Percentiles rank a stretch among this genome's conserved stretches.
These are phyloP conservation scores for Lampris incognitus DNA, from an alignment of 2,113 vertebrate genomes.

Conservation along the genomic window DNA sequence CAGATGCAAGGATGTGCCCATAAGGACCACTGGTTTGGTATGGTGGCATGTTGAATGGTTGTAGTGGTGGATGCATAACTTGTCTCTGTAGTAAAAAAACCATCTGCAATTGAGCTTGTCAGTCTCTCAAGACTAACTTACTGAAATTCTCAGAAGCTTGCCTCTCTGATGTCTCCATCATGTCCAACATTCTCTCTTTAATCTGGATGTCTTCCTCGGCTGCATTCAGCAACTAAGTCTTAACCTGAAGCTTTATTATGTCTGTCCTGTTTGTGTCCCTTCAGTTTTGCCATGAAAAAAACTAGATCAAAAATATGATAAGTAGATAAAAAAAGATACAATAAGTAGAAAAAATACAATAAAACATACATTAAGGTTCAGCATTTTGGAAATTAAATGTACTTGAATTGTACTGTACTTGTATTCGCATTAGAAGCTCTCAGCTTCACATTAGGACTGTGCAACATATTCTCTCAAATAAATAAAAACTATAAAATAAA, in stretches of 20 bases:
- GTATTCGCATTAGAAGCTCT: no score
- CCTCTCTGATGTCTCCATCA: conserved; percentile 1
- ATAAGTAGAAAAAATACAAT: no score
- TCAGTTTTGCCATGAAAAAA: conserved; percentile 2
- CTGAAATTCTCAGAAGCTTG: neutral
- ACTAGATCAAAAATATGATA: neutral
- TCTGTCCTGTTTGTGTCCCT: neutral
- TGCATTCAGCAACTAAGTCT: neutral
- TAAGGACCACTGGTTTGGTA: neutral
- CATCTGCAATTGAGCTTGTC: conserved; percentile 3
- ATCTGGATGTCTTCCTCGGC: neutral
- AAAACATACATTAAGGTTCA: no score
- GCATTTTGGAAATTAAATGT: no score
- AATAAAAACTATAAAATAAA: no score
- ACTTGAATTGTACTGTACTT: no score
- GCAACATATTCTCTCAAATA: no score
- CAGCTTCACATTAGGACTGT: no score
- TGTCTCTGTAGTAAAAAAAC: neutral
- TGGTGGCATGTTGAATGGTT: conserved; percentile 4
- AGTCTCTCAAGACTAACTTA: neutral
- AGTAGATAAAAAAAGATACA: no score
- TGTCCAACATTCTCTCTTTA: neutral
- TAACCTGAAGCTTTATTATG: neutral
- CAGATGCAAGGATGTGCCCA: neutral
- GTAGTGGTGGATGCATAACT: neutral